Percentiles rank a stretch among this genome's conserved stretches.
These are phyloP conservation scores for Meloidogyne exigua DNA, from an alignment of 1,140 invertebrate genomes.

Conservation along the genomic window DNA sequence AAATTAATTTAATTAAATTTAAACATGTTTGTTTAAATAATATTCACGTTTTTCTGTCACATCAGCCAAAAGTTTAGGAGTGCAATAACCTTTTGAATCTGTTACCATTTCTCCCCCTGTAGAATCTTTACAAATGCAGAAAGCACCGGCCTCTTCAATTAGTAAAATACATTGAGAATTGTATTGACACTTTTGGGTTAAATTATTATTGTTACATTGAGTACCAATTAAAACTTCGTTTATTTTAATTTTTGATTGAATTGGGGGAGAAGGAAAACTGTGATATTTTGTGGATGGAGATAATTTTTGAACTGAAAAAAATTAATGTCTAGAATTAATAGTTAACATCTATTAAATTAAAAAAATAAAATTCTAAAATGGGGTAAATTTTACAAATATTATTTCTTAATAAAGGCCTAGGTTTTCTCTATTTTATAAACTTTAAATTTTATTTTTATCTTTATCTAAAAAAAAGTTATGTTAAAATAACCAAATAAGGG, in stretches of 20 bases:
- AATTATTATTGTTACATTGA: conserved; percentile 2
- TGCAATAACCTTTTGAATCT: conserved; percentile 49
- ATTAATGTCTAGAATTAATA: too few relatives aligned
- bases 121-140: conserved; percentile 17
- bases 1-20: background rate
- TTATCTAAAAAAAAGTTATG: too few relatives aligned
- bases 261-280: background rate
- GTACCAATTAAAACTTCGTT: background rate
- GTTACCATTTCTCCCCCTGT: conserved; percentile 33
- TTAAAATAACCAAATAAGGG: too few relatives aligned
- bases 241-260: conserved; percentile 1
- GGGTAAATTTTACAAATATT: too few relatives aligned
- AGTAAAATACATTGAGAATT: background rate
- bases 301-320: background rate
- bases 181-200: background rate
- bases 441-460: too few relatives aligned
- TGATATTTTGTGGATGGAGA: background rate
- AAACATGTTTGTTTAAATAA: too few relatives aligned
- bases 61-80: conserved; percentile 36
- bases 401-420: too few relatives aligned
- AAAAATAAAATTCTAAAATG: too few relatives aligned
- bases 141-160: background rate
- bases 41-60: conserved; percentile 26
- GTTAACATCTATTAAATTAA: too few relatives aligned
- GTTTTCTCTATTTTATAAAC: too few relatives aligned